Evolutionary conservation across 1,140 invertebrate species (phyloP).

Genomic region (Bombus balteatus): DNA sequence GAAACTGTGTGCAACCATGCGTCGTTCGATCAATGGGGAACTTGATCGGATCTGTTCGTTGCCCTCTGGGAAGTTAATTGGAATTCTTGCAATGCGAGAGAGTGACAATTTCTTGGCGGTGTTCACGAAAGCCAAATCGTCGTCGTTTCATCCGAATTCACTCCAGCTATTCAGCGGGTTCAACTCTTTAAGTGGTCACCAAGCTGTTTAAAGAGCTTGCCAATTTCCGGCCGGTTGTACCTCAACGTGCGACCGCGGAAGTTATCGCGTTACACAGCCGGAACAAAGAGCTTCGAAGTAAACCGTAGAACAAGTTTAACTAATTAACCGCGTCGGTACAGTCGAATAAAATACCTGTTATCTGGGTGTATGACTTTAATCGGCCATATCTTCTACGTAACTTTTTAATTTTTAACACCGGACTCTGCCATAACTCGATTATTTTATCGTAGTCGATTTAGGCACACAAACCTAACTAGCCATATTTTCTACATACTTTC

Average conservation of each 20-base stretch:
- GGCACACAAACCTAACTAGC: too few species aligned
- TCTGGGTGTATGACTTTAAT: neutral
- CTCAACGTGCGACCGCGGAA: neutral
- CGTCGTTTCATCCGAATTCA: neutral
- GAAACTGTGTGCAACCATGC: neutral
- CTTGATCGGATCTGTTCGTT: neutral
- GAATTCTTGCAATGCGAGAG: slow-evolving; percentile 30
- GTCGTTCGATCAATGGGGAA: neutral
- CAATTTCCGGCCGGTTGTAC: slow-evolving; percentile 7
- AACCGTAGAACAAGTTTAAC: neutral
- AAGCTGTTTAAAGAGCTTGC: slow-evolving; percentile 22
- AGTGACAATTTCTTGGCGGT: neutral
- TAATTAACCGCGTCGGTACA: neutral
- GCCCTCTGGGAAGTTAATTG: slow-evolving; percentile 9
- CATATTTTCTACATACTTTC: too few species aligned
- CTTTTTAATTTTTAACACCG: too few species aligned
- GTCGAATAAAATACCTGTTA: neutral
- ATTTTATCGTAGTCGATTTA: too few species aligned
- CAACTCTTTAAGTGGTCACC: slow-evolving; percentile 15
- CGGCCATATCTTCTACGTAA: too few species aligned
- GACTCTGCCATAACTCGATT: too few species aligned
- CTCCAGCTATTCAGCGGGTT: neutral
- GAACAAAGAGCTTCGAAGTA: neutral
- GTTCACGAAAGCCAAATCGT: neutral
- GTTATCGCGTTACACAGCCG: neutral